These are phyloP conservation scores for Microdon myrmicae DNA, from an alignment of 2,888 invertebrate genomes.

Conservation along the genomic window DNA sequence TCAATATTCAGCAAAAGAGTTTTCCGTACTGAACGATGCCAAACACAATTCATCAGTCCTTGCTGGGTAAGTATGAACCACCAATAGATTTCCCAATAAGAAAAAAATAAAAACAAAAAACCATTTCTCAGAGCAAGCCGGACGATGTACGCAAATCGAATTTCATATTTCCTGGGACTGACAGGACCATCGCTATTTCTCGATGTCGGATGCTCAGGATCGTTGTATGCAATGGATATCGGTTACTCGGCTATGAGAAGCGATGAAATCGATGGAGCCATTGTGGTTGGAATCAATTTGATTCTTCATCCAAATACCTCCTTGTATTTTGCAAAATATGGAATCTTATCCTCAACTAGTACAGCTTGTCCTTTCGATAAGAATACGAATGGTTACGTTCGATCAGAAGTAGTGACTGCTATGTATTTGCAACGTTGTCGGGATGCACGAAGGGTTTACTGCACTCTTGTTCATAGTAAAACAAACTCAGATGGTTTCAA, in stretches of 20 bases:
- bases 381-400: constrained; percentile 79
- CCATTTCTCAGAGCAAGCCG: too few species aligned
- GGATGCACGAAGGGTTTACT: constrained; percentile 73
- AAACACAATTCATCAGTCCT: too few species aligned
- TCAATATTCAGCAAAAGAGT: too few species aligned
- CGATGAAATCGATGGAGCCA: constrained; percentile 84
- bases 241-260: constrained; percentile 78
- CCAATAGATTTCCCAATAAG: too few species aligned
- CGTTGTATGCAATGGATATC: constrained; percentile 82
- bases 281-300: constrained; percentile 85
- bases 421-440: constrained; percentile 76
- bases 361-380: constrained; percentile 88
- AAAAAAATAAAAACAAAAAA: too few species aligned
- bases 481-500: constrained; percentile 80
- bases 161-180: constrained; percentile 86
- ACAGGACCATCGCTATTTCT: constrained; percentile 85
- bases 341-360: constrained; percentile 82
- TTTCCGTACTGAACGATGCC: too few species aligned
- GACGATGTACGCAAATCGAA: constrained; percentile 87
- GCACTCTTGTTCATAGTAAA: constrained; percentile 76
- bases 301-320: constrained; percentile 86
- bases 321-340: constrained; percentile 80
- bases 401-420: constrained; percentile 78
- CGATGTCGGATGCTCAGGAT: constrained; percentile 92
- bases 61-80: too few species aligned